These are phyloP conservation scores for Trachurus trachurus DNA, from an alignment of 2,797 vertebrate species.

Conservation along the genomic window DNA sequence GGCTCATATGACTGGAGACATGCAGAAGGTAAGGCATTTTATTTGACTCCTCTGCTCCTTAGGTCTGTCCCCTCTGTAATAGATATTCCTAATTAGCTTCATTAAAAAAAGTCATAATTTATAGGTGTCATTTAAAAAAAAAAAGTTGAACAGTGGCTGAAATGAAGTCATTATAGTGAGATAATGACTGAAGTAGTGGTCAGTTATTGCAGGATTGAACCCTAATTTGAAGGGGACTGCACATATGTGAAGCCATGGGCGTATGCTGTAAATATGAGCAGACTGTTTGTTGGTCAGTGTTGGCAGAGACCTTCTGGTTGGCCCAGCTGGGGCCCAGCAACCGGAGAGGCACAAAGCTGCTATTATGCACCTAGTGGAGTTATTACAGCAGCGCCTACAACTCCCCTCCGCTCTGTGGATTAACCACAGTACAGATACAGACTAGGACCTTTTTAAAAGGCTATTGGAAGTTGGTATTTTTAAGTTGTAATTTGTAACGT, in stretches of 20 bases:
- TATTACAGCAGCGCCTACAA: slow-evolving; percentile 62
- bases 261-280: slow-evolving; percentile 59
- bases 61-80: neutral
- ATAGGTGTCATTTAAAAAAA: too few species aligned
- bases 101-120: slow-evolving; percentile 8
- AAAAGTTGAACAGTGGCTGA: neutral
- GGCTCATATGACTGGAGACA: slow-evolving; percentile 92
- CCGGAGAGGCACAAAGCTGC: slow-evolving; percentile 82
- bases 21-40: slow-evolving; percentile 88
- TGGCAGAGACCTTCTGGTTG: slow-evolving; percentile 67
- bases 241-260: slow-evolving; percentile 36
- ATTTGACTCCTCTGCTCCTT: neutral
- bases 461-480: neutral
- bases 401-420: slow-evolving; percentile 41
- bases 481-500: neutral
- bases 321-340: slow-evolving; percentile 77
- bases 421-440: slow-evolving; percentile 38
- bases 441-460: slow-evolving; percentile 14
- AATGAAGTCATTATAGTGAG: neutral
- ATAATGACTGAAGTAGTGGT: neutral
- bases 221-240: slow-evolving; percentile 19
- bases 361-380: slow-evolving; percentile 79
- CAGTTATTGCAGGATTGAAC: slow-evolving; percentile 9
- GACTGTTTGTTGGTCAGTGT: slow-evolving; percentile 62
- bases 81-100: slow-evolving; percentile 17